Conservation (phyloP, 2,888 invertebrate genomes). For the Lasiommata megera region DNA sequence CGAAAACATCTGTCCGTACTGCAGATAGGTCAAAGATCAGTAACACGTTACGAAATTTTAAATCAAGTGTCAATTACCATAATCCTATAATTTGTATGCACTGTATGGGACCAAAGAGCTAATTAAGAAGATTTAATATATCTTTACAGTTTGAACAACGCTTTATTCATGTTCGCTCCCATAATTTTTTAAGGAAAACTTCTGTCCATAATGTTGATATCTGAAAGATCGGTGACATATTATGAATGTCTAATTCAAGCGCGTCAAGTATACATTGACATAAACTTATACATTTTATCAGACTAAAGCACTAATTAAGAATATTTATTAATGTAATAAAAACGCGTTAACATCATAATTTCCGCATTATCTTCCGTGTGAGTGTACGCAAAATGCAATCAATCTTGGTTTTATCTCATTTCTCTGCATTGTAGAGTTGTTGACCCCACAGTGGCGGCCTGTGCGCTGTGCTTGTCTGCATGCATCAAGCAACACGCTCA, state of each 20-base stretch:
- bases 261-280: neutral
- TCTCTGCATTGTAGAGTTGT: slow-evolving; percentile 14
- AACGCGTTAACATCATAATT: slow-evolving; percentile 9
- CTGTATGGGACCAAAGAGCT: too few species aligned
- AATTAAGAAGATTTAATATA: too few species aligned
- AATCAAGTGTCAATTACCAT: too few species aligned
- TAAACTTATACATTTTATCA: neutral
- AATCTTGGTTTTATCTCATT: slow-evolving; percentile 23
- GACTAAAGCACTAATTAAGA: slow-evolving; percentile 8
- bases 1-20: too few species aligned
- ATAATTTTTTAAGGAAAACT: too few species aligned
- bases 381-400: slow-evolving; percentile 25
- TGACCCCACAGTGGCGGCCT: slow-evolving; percentile 49
- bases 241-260: neutral
- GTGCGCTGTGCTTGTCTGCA: slow-evolving; percentile 35
- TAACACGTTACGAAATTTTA: too few species aligned
- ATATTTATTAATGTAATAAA: slow-evolving; percentile 16
- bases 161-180: too few species aligned
- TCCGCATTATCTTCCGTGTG: slow-evolving; percentile 22
- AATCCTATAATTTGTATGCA: too few species aligned
- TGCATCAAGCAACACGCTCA: neutral
- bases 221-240: neutral
- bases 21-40: too few species aligned
- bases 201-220: neutral
- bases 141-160: too few species aligned